A percentile compares a stretch with the other conserved stretches of the same genome.
phyloP scores from a whole-genome alignment of 2,797 vertebrate genomes.

The Acipenser transmontanus region DNA sequence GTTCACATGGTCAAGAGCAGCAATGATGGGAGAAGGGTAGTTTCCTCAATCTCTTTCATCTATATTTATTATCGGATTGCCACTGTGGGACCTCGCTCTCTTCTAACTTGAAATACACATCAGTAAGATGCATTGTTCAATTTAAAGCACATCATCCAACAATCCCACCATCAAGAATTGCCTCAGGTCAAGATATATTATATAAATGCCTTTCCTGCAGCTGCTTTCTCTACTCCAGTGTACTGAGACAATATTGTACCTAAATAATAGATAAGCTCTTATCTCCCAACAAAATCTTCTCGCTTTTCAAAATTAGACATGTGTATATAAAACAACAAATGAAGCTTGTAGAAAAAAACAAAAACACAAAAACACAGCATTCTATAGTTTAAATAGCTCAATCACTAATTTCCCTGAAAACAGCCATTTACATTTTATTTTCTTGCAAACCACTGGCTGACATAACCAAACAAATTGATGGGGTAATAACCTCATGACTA shows the following conservation, averaged over 20 bases:
- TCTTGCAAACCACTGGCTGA: background rate
- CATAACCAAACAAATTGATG: slow-evolving; percentile 12
- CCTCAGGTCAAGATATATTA: slow-evolving; percentile 19
- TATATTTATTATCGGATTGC: slow-evolving; percentile 15
- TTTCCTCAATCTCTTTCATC: slow-evolving; percentile 14
- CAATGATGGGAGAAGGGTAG: background rate
- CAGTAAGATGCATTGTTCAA: slow-evolving; percentile 32
- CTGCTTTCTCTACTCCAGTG: slow-evolving; percentile 3
- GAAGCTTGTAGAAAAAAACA: background rate
- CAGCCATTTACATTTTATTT: background rate
- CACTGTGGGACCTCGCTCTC: slow-evolving; percentile 6
- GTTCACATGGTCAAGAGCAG: no score
- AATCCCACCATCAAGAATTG: slow-evolving; percentile 22
- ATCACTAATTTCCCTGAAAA: background rate
- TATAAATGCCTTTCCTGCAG: slow-evolving; percentile 18
- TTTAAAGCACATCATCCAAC: slow-evolving; percentile 25
- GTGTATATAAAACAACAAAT: background rate
- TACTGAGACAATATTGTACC: slow-evolving; percentile 19
- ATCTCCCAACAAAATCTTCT: background rate
- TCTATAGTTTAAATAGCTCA: background rate
- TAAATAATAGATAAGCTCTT: slow-evolving; percentile 25
- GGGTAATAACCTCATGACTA: slow-evolving; percentile 1
- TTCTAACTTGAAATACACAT: slow-evolving; percentile 22
- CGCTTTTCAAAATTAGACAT: background rate
- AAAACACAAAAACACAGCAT: background rate